phyloP scores from a whole-genome alignment of 2,888 invertebrate species.

The Diplazon laetatorius region DNA sequence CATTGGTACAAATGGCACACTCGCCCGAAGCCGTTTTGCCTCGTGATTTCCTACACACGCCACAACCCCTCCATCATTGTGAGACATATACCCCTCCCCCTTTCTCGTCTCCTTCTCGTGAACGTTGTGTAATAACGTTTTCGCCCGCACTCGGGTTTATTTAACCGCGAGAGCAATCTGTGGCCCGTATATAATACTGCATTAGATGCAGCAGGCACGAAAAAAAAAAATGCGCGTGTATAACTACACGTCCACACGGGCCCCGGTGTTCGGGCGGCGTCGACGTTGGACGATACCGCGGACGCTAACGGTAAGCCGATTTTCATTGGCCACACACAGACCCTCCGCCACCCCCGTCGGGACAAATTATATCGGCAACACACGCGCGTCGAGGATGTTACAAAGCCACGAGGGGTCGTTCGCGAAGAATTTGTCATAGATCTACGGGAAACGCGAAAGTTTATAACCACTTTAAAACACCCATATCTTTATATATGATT shows the following conservation, averaged over 20 bases:
- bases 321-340: constrained; percentile 57
- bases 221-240: constrained; percentile 35
- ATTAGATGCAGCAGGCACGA: constrained; percentile 32
- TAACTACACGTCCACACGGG: no score
- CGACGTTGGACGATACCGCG: constrained; percentile 28
- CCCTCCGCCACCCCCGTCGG: no score
- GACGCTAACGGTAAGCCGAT: constrained; percentile 58
- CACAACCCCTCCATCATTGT: constrained; percentile 39
- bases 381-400: constrained; percentile 29
- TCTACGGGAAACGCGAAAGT: neutral
- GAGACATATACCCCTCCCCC: constrained; percentile 11
- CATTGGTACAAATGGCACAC: no score
- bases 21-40: no score
- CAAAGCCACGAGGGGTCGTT: constrained; percentile 46
- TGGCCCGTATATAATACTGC: constrained; percentile 32
- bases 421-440: constrained; percentile 41
- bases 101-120: no score
- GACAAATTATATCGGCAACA: constrained; percentile 41
- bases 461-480: no score
- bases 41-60: neutral
- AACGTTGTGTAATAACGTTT: constrained; percentile 17
- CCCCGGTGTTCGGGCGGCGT: constrained; percentile 33
- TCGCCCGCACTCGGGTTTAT: constrained; percentile 35
- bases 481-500: constrained; percentile 30
- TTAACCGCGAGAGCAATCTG: constrained; percentile 47